Base-by-base conservation (phyloP, 2,113 vertebrate species). In the Lipophrys pholis region DNA sequence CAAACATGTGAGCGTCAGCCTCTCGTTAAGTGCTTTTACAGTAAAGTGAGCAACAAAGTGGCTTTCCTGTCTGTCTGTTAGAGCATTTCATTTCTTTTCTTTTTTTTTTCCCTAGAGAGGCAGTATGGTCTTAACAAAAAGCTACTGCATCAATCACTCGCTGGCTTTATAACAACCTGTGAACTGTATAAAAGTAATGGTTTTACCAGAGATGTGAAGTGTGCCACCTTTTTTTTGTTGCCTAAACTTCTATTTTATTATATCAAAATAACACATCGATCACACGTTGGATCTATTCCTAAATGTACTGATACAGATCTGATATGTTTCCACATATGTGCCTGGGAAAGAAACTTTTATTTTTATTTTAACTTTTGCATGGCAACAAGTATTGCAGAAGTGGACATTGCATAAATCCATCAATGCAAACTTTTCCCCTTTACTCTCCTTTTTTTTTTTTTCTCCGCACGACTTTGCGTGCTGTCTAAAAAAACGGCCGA, bases 381-480 rank as follows among this genome's bases (percentile, higher is more conserved):
- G 11, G 14, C n/a, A 11, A 48, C 43, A 30, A 41, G 14, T n/a
- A 48, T 42, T 6, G n/a, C 30, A 8, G 14, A 48, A 40, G 59
- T n/a, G 21, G 5, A 8, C 6, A 38, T 14, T 62, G 42, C 8
- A 14, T 6, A 61, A 62, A 56, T 60, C 35, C 38, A 69, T 16
- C 17, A 67, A 14, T 14, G 62, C 69, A 41, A 42, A 48, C 36
- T 50, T 60, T 58, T 61, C 15, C 50, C 41, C 41, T 10, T 42
- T 42, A 8, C 41, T 42, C 41, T 42, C 7, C 7, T 6, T 10
- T 11, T 6, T 8, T 12, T 1, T 3, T 46, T 11, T 14, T 56
- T 57, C 17, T 45, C n/a, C 52, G 57, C 73, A 65, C 65, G 86
- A 81, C 85, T 87, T 91, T 82, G 86, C 85, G 85, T 90, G 88